Percentiles rank a stretch among this genome's conserved stretches.
Conservation (phyloP, 2,888 invertebrate species). For the Antitype chi region DNA sequence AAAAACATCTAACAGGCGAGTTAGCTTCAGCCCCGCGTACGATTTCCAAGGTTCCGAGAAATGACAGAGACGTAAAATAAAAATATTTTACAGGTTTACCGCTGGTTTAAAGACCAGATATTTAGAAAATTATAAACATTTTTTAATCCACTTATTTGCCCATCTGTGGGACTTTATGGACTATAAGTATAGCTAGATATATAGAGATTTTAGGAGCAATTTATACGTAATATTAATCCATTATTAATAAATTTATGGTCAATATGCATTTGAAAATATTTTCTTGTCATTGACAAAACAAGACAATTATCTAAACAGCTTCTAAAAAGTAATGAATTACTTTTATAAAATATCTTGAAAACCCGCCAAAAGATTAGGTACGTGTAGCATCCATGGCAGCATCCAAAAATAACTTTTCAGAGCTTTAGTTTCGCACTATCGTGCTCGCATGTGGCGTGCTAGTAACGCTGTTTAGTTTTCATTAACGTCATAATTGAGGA, state of each 20-base stretch:
- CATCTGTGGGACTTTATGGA: background rate
- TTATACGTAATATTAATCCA: background rate
- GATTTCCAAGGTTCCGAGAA: background rate
- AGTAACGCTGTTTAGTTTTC: slow-evolving; percentile 47
- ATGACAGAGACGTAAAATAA: background rate
- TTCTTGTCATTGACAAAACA: background rate
- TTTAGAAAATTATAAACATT: no score
- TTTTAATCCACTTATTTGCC: background rate
- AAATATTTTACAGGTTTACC: background rate
- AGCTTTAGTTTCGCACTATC: slow-evolving; percentile 81
- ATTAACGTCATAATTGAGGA: slow-evolving; percentile 16
- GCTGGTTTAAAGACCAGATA: background rate
- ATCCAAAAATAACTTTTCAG: slow-evolving; percentile 85
- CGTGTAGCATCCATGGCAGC: slow-evolving; percentile 71
- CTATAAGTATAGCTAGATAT: background rate
- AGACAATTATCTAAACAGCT: background rate
- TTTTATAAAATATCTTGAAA: slow-evolving; percentile 81
- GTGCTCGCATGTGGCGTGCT: slow-evolving; percentile 68
- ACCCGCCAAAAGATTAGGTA: slow-evolving; percentile 83
- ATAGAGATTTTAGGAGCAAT: background rate
- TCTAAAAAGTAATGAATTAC: slow-evolving; percentile 34
- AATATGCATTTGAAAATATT: background rate
- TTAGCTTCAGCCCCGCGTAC: background rate
- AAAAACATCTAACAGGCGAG: background rate
- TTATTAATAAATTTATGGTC: background rate